These are phyloP conservation scores for Motacilla tschutschensis DNA, from an alignment of 2,113 vertebrate species.

Conservation along the genomic window DNA sequence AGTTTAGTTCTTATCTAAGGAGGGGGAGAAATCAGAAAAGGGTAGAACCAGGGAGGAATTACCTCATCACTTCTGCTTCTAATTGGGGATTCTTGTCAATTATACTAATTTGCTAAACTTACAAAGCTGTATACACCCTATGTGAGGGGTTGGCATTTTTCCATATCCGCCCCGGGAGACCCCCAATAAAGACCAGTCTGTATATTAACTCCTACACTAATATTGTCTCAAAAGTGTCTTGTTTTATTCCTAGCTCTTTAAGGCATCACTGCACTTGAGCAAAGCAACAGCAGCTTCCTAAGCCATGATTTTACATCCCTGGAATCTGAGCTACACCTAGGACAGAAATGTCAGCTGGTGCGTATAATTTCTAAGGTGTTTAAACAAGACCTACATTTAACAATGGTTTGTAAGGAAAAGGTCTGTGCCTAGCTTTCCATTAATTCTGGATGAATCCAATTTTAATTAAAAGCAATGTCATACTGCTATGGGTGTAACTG, in stretches of 20 bases:
- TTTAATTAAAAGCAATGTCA: not conserved
- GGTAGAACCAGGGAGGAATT: not conserved
- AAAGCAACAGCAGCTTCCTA: not conserved
- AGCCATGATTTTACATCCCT: not conserved
- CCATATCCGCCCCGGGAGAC: not conserved
- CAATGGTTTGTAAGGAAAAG: not conserved
- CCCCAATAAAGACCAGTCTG: not conserved
- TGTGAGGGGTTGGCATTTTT: not conserved
- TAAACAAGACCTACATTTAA: not conserved
- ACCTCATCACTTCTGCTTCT: not conserved
- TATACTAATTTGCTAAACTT: not conserved
- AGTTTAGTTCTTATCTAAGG: not conserved
- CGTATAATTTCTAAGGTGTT: not conserved
- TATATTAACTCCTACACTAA: not conserved
- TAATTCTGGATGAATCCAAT: not conserved
- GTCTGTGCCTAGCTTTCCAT: not conserved
- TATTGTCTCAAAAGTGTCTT: not conserved
- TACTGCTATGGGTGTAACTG: rapidly evolving
- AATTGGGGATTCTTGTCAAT: not conserved
- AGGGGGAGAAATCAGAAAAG: not conserved
- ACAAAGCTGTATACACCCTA: not conserved
- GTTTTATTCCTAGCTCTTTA: not conserved
- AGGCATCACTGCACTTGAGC: not conserved
- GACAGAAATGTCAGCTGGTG: not conserved
- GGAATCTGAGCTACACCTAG: not conserved